A percentile compares a stretch with the other conserved stretches of the same genome.
These are phyloP conservation scores for Falcaria lacertinaria DNA, from an alignment of 2,888 invertebrate species.

Conservation along the genomic window DNA sequence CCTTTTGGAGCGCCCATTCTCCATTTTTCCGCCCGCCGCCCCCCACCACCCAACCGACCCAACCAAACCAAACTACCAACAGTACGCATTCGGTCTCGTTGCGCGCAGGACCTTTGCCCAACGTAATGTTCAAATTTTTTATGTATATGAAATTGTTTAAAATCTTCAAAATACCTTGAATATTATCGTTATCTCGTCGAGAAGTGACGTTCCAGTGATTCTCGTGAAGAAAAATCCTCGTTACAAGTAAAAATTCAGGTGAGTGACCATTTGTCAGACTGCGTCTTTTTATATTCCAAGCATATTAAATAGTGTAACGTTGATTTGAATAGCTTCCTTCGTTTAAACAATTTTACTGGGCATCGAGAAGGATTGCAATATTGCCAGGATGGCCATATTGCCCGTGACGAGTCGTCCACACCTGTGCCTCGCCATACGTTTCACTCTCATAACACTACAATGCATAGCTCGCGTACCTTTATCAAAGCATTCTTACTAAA, in stretches of 20 bases:
- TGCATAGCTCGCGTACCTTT: slow-evolving; percentile 16
- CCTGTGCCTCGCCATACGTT: slow-evolving; percentile 46
- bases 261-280: slow-evolving; percentile 73
- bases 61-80: slow-evolving; percentile 63
- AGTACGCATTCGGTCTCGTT: slow-evolving; percentile 81
- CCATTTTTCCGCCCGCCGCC: slow-evolving; percentile 66
- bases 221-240: slow-evolving; percentile 55
- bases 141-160: slow-evolving; percentile 72
- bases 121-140: slow-evolving; percentile 76
- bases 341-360: slow-evolving; percentile 9
- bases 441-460: too few species aligned
- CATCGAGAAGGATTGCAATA: slow-evolving; percentile 11
- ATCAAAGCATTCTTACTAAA: slow-evolving; percentile 15
- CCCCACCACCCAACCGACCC: slow-evolving; percentile 46
- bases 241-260: slow-evolving; percentile 72
- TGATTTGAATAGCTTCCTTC: slow-evolving; percentile 44
- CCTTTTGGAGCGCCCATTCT: slow-evolving; percentile 63
- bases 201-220: slow-evolving; percentile 68
- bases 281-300: slow-evolving; percentile 68
- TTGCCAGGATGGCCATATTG: slow-evolving; percentile 41
- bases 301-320: slow-evolving; percentile 47
- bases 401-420: slow-evolving; percentile 27
- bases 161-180: slow-evolving; percentile 76
- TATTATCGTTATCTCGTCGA: slow-evolving; percentile 49
- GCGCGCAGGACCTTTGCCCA: slow-evolving; percentile 70